These are phyloP conservation scores for Cinclus cinclus DNA, from an alignment of 2,113 vertebrate species.

Conservation along the genomic window DNA sequence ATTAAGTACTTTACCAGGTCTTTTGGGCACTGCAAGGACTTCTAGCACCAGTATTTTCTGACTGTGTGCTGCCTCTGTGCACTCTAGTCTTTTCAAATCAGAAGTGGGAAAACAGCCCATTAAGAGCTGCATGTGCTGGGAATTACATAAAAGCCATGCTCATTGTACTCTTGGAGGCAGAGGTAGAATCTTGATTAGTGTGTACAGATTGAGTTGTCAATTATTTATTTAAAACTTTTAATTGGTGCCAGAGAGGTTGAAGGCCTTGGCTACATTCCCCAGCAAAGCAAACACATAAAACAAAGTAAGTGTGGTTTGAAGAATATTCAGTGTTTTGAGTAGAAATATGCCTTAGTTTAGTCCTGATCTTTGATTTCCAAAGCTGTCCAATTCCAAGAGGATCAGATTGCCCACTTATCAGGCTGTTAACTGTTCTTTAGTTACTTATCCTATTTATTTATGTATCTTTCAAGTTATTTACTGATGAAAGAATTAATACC, in stretches of 20 bases:
- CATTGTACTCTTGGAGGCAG: neutral
- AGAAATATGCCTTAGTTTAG: neutral
- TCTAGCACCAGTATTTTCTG: neutral
- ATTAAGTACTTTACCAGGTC: neutral
- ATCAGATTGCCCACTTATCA: neutral
- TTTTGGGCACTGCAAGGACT: neutral
- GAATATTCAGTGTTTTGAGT: neutral
- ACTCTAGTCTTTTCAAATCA: neutral
- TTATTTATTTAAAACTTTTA: conserved; percentile 4
- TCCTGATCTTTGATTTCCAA: neutral
- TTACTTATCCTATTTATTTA: neutral
- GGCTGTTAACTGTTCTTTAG: neutral
- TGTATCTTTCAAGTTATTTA: neutral
- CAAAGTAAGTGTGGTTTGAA: neutral
- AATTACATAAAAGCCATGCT: neutral
- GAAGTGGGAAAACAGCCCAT: neutral
- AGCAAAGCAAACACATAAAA: neutral
- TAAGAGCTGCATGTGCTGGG: neutral
- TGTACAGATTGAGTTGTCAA: neutral
- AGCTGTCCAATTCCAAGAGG: neutral
- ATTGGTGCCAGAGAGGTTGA: neutral
- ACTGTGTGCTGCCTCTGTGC: neutral
- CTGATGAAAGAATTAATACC: neutral
- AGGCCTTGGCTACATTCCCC: neutral
- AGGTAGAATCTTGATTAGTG: neutral